phyloP scores from a whole-genome alignment of 2,888 invertebrate species.

The Idaea dimidiata region DNA sequence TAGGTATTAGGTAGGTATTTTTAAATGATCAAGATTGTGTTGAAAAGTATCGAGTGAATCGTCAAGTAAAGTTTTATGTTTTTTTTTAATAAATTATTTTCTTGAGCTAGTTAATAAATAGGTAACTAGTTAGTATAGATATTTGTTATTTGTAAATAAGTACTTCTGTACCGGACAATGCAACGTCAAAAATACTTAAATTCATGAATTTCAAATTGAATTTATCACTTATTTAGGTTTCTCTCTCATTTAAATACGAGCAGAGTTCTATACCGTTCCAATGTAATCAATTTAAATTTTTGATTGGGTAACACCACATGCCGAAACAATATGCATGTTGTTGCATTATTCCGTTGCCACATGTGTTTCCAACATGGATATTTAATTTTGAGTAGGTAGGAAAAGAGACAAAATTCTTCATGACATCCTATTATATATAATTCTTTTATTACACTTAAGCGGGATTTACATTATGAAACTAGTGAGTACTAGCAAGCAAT shows the following conservation, averaged over 20 bases:
- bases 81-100: too few species aligned
- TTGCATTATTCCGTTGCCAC: slow-evolving; percentile 20
- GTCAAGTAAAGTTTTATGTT: too few species aligned
- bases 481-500: too few species aligned
- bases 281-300: slow-evolving; percentile 48
- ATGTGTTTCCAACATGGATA: slow-evolving; percentile 27
- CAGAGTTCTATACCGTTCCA: slow-evolving; percentile 12
- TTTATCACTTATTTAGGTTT: not conserved
- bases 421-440: too few species aligned
- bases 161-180: not conserved
- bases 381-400: slow-evolving; percentile 5
- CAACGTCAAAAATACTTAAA: not conserved
- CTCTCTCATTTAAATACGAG: not conserved
- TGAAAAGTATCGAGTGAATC: not conserved
- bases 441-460: too few species aligned
- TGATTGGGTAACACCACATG: slow-evolving; percentile 36
- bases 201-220: not conserved
- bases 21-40: not conserved
- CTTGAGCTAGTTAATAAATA: too few species aligned
- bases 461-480: too few species aligned
- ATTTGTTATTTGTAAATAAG: not conserved
- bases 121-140: too few species aligned
- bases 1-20: not conserved
- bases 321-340: slow-evolving; percentile 30
- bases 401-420: too few species aligned